Evolutionary conservation across 2,797 vertebrate species (phyloP).

Genomic region (Centroberyx gerrardi): DNA sequence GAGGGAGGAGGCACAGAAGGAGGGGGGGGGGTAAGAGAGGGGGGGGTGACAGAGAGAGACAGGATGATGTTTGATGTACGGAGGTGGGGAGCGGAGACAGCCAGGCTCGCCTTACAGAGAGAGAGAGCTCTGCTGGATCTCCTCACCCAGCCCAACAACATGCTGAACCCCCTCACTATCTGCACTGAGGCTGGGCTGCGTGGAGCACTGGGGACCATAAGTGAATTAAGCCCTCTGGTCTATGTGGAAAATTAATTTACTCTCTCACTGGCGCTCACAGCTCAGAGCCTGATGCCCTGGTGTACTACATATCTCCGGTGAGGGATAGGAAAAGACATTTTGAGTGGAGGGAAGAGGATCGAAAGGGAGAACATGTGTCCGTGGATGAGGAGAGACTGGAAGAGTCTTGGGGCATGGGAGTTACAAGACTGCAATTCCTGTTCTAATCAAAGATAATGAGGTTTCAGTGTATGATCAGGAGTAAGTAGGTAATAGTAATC

Average conservation of each 20-base stretch:
- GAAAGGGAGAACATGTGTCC: constrained; percentile 16
- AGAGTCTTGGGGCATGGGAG: neutral
- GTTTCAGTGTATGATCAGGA: constrained; percentile 14
- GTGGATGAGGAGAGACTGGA: constrained; percentile 31
- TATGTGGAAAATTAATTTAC: constrained; percentile 64
- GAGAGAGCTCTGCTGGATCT: constrained; percentile 42
- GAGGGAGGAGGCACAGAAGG: constrained; percentile 35
- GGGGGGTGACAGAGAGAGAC: constrained; percentile 53
- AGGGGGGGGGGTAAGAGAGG: constrained; percentile 30
- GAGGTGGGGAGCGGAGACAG: constrained; percentile 45
- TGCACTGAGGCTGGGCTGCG: constrained; percentile 34
- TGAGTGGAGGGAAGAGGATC: constrained; percentile 5
- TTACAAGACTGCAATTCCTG: neutral
- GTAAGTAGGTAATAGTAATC: neutral
- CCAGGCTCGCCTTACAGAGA: constrained; percentile 26
- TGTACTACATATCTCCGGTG: constrained; percentile 27
- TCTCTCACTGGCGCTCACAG: constrained; percentile 46
- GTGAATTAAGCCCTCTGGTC: constrained; percentile 64
- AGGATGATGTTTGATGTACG: constrained; percentile 50
- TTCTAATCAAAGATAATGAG: constrained; percentile 4
- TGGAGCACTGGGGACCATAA: constrained; percentile 57
- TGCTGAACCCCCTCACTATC: constrained; percentile 1
- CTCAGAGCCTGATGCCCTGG: constrained; percentile 21
- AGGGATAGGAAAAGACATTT: constrained; percentile 34
- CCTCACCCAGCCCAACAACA: constrained; percentile 18